A percentile compares a stretch with the other conserved stretches of the same genome.
Evolutionary conservation across 2,888 invertebrate genomes (phyloP).

Genomic region (Sesia bembeciformis): DNA sequence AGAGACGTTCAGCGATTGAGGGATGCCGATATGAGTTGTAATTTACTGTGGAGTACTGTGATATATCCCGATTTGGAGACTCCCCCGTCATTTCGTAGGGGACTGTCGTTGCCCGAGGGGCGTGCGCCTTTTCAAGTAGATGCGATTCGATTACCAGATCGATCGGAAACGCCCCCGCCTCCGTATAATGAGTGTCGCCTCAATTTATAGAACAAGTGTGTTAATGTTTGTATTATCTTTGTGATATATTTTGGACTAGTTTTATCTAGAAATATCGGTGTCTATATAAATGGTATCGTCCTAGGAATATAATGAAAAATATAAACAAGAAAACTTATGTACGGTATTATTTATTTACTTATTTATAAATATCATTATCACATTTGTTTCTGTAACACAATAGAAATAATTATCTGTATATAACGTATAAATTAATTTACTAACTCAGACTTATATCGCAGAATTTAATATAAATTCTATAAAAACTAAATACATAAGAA

Average conservation of each 20-base stretch:
- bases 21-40: constrained; percentile 42
- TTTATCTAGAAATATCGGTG: no score
- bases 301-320: not conserved
- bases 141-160: constrained; percentile 37
- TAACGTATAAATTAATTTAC: constrained; percentile 43
- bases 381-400: constrained; percentile 47
- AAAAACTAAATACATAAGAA: constrained; percentile 41
- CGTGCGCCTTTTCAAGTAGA: constrained; percentile 35
- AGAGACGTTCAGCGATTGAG: constrained; percentile 23
- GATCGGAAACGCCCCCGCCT: constrained; percentile 63
- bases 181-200: constrained; percentile 57
- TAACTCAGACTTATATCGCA: constrained; percentile 56
- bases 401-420: constrained; percentile 44
- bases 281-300: no score
- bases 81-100: constrained; percentile 49
- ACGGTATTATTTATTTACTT: constrained; percentile 1
- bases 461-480: constrained; percentile 67
- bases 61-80: constrained; percentile 52
- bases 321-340: not conserved
- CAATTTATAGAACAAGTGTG: constrained; percentile 20
- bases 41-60: constrained; percentile 49
- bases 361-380: constrained; percentile 62
- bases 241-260: no score
- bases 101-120: constrained; percentile 43
- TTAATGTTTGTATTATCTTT: no score